A percentile compares a stretch with the other conserved stretches of the same genome.
These are phyloP conservation scores for Eudyptes chrysolophus DNA, from an alignment of 2,113 vertebrate genomes.

Conservation along the genomic window DNA sequence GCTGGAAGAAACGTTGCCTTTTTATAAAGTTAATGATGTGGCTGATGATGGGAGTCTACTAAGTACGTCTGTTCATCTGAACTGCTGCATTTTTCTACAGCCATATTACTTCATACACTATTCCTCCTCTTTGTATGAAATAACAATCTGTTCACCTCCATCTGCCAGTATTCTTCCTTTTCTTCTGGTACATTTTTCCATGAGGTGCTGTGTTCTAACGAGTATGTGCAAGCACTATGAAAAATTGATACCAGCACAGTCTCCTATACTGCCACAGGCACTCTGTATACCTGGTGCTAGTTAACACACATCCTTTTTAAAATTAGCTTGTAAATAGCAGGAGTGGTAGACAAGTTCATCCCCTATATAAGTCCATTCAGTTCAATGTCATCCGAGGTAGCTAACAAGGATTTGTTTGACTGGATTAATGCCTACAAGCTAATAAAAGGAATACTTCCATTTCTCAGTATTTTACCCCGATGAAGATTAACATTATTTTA, in stretches of 20 bases:
- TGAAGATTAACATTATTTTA: neutral
- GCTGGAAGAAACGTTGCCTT: neutral
- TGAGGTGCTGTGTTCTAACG: neutral
- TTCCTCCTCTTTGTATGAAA: neutral
- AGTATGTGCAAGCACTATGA: neutral
- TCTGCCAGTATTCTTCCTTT: neutral
- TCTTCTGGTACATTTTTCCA: neutral
- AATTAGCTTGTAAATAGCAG: neutral
- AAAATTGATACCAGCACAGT: neutral
- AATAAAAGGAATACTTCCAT: neutral
- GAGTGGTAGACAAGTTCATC: neutral
- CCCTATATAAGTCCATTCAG: neutral
- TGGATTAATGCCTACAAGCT: neutral
- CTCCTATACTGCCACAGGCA: neutral
- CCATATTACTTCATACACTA: neutral
- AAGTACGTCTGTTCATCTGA: rapidly evolving
- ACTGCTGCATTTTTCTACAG: neutral
- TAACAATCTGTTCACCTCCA: neutral
- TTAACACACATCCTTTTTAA: neutral
- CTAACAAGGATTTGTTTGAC: neutral
- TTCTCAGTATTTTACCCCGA: neutral
- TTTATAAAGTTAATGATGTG: neutral
- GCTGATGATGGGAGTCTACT: neutral
- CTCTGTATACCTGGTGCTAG: too few species aligned
- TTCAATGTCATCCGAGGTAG: neutral